These are phyloP conservation scores for Myrmecobius fasciatus DNA, from an alignment of 2,113 vertebrate genomes.

Conservation along the genomic window DNA sequence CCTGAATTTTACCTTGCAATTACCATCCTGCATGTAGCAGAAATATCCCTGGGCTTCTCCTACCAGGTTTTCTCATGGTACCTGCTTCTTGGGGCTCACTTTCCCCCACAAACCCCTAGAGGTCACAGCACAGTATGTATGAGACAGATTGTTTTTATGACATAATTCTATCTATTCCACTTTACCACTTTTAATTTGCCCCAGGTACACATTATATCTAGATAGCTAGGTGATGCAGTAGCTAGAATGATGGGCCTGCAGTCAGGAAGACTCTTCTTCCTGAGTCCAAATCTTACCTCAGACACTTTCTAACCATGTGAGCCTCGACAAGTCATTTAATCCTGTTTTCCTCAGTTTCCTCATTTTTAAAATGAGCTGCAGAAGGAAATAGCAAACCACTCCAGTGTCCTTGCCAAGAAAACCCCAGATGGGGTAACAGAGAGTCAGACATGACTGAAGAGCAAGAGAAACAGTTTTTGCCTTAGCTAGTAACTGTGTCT, in stretches of 20 bases:
- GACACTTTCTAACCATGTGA: background rate
- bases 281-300: background rate
- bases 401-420: background rate
- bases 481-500: background rate
- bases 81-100: background rate
- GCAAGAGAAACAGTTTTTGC: background rate
- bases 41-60: background rate
- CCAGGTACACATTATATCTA: background rate
- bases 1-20: background rate
- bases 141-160: background rate
- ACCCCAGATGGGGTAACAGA: background rate
- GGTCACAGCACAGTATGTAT: background rate
- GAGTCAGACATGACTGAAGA: background rate
- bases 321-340: background rate
- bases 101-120: background rate
- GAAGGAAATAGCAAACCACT: background rate
- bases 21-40: background rate
- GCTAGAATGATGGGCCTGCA: background rate
- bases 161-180: background rate
- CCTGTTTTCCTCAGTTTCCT: background rate
- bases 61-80: background rate
- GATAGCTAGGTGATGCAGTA: background rate
- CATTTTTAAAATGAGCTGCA: background rate
- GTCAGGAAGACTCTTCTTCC: background rate
- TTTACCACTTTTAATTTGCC: background rate